Evolutionary conservation across 2,888 invertebrate genomes (phyloP), one percentile per base, ranked within the genome.

Genomic region (Harpagoxenus sublaevis): DNA sequence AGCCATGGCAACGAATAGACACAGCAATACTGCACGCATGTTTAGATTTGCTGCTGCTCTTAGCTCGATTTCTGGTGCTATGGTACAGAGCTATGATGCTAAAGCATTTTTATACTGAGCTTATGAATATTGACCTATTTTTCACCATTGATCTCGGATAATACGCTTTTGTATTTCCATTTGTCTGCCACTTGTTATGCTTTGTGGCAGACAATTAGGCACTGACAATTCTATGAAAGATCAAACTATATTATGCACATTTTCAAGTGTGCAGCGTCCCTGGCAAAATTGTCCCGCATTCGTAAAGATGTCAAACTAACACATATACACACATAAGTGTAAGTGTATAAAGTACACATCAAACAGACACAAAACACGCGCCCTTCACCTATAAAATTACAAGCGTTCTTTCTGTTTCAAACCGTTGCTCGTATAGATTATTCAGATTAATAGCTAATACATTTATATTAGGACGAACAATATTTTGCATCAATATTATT

Each of bases 61-160:
- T 18, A 48, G 42, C 2, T 71, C 12, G 23, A 71, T 48, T 79
- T 73, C 28, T 73, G 73, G 2, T 12, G 12, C 18, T 81, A 3
- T 31, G 35, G 1, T 35, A 9, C 39, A 51, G 6, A 23, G 6
- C 23, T 65, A 45, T 45, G 23, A 3, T 39, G 39, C 73, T n/a
- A 57, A 2, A 60, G 39, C 73, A 81, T 71, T 81, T 79, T 73
- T 79, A 78, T 78, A 71, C 39, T 4, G 1, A 48, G 9, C 48
- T 62, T 51, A 55, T 62, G 73, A 81, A 81, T 51, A 62, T 62
- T 73, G 45, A 73, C 39, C 73, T 62, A 81, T 60, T 81, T 81
- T 4, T 23, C 1, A 12, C 5, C 23, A 73, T 62, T 51, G 48
- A 60, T 71, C n/a, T 51, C 48, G 8, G 8, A 71, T 28, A 79